Conservation (phyloP, 2,113 vertebrate genomes). For the Stigmatopora nigra region DNA sequence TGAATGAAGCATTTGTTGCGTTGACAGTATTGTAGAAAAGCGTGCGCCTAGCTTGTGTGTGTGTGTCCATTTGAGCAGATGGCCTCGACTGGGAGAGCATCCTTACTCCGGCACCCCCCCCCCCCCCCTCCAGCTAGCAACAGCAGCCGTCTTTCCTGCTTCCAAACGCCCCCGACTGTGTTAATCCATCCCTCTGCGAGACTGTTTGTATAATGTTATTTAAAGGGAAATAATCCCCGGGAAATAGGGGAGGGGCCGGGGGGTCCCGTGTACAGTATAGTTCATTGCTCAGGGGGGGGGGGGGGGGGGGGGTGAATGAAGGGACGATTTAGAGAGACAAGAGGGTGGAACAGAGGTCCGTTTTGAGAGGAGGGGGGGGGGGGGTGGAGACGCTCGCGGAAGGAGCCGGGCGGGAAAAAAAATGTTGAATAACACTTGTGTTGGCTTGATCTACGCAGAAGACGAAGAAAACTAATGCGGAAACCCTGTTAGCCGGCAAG, state of each 20-base stretch:
- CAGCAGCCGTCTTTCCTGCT: constrained; percentile 33
- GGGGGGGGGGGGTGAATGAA: constrained; percentile 27
- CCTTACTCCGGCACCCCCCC: constrained; percentile 35
- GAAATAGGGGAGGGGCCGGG: constrained; percentile 20
- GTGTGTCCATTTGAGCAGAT: constrained; percentile 59
- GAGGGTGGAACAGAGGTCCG: constrained; percentile 57
- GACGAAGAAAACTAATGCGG: constrained; percentile 14
- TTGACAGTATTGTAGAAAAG: constrained; percentile 13
- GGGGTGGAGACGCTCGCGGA: constrained; percentile 49
- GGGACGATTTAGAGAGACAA: constrained; percentile 54
- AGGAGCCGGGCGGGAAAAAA: constrained; percentile 45
- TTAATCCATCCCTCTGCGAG: constrained; percentile 57
- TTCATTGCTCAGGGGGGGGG: constrained; percentile 14
- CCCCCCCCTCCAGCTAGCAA: constrained; percentile 37
- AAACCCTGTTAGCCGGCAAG: constrained; percentile 42
- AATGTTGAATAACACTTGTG: constrained; percentile 66
- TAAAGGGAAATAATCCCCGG: constrained; percentile 59
- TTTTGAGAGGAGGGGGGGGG: no score
- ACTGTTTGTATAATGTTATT: constrained; percentile 59
- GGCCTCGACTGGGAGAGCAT: constrained; percentile 48
- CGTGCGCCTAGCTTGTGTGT: constrained; percentile 37
- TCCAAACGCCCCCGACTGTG: constrained; percentile 24
- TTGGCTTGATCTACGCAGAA: constrained; percentile 23
- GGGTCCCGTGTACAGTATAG: constrained; percentile 43
- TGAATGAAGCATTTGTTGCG: constrained; percentile 56